Percentiles rank a stretch among this genome's conserved stretches.
phyloP scores from a whole-genome alignment of 1,140 invertebrate genomes.

The Theocolax elegans region DNA sequence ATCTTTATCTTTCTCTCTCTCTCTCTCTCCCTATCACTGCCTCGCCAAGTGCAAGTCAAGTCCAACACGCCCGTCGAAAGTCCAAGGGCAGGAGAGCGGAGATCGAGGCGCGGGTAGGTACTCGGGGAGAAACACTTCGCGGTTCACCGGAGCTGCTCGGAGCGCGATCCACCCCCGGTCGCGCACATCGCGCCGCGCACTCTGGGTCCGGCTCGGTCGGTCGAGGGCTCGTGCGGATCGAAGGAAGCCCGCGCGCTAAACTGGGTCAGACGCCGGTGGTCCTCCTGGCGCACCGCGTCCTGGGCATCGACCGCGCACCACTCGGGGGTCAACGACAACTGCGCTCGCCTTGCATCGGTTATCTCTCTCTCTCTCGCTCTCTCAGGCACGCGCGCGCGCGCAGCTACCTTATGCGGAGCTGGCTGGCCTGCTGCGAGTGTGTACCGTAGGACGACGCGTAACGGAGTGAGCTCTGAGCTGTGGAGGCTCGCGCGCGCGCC shows the following conservation, averaged over 20 bases:
- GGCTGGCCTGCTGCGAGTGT: too few species aligned
- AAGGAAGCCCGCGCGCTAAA: neutral
- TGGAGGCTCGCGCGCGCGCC: constrained; percentile 31
- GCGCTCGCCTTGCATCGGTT: too few species aligned
- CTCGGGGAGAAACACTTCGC: too few species aligned
- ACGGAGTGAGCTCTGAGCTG: neutral
- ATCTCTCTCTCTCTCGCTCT: too few species aligned
- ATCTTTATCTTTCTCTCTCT: constrained; percentile 22
- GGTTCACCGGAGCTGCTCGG: neutral
- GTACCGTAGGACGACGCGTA: neutral
- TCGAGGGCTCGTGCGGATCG: neutral
- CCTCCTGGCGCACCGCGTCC: neutral
- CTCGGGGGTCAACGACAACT: too few species aligned
- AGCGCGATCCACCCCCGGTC: neutral
- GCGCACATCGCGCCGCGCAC: neutral
- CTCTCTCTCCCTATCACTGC: neutral
- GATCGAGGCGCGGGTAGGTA: too few species aligned
- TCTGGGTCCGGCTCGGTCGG: neutral
- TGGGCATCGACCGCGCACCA: too few species aligned
- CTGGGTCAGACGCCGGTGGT: neutral
- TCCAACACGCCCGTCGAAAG: too few species aligned
- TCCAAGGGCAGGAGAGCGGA: neutral
- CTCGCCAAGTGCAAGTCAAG: too few species aligned
- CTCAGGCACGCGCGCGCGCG: neutral
- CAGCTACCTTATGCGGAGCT: constrained; percentile 13